These are phyloP conservation scores for Spisula solida DNA, from an alignment of 2,888 invertebrate genomes.

Conservation along the genomic window DNA sequence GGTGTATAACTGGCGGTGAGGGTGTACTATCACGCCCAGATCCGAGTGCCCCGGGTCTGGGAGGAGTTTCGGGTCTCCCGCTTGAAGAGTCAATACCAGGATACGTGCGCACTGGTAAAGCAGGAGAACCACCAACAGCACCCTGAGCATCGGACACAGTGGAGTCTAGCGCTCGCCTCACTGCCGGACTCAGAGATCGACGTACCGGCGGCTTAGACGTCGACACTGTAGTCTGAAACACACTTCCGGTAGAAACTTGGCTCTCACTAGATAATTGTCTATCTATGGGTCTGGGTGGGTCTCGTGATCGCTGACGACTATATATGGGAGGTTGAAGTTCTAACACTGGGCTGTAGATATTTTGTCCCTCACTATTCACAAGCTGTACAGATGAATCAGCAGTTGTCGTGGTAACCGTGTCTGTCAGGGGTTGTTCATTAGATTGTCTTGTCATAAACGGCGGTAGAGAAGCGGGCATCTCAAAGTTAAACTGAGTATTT, in stretches of 20 bases:
- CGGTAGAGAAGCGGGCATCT: slow-evolving; percentile 70
- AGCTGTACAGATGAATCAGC: slow-evolving; percentile 51
- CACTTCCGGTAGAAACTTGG: slow-evolving; percentile 43
- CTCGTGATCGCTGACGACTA: slow-evolving; percentile 64
- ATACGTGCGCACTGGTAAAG: slow-evolving; percentile 36
- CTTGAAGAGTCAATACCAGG: slow-evolving; percentile 33
- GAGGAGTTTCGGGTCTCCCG: slow-evolving; percentile 62
- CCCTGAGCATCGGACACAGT: slow-evolving; percentile 51
- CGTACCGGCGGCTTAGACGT: slow-evolving; percentile 55
- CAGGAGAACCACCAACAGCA: slow-evolving; percentile 60
- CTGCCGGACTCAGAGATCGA: slow-evolving; percentile 64
- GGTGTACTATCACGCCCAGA: slow-evolving; percentile 67
- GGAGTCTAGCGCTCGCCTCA: slow-evolving; percentile 57
- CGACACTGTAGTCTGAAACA: slow-evolving; percentile 11
- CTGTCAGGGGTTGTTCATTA: slow-evolving; percentile 38
- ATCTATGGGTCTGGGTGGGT: slow-evolving; percentile 52
- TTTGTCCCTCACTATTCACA: slow-evolving; percentile 64
- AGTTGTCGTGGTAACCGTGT: slow-evolving; percentile 32
- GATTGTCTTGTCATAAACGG: slow-evolving; percentile 56
- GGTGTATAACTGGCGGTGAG: slow-evolving; percentile 77
- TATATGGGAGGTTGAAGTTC: slow-evolving; percentile 67
- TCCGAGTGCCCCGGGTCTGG: slow-evolving; percentile 54
- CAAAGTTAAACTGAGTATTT: slow-evolving; percentile 57
- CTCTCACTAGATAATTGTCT: slow-evolving; percentile 68
- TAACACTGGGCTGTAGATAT: slow-evolving; percentile 67